A percentile compares a stretch with the other conserved stretches of the same genome.
Conservation (phyloP, 2,113 vertebrate genomes). For the Phyllostomus hastatus region DNA sequence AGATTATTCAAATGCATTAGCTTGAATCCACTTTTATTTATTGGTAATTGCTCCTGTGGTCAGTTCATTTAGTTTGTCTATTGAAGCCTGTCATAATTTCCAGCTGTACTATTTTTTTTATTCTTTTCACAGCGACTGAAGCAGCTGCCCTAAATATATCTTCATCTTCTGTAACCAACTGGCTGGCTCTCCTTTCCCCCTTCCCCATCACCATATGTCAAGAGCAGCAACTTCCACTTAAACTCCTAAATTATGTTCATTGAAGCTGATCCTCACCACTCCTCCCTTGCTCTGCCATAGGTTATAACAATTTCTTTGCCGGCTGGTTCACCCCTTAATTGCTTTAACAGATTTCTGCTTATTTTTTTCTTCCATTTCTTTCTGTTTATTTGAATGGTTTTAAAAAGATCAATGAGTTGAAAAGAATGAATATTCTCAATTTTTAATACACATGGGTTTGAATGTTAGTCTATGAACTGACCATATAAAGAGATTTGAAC, state of each 20-base stretch:
- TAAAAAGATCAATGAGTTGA: not conserved
- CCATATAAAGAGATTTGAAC: not conserved
- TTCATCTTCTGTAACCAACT: not conserved
- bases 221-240: not conserved
- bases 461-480: not conserved
- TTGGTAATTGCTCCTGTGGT: not conserved
- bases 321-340: not conserved
- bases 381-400: not conserved
- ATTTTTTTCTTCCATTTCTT: not conserved
- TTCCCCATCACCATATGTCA: not conserved
- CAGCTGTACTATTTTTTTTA: not conserved
- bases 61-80: not conserved
- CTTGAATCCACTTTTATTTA: not conserved
- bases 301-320: not conserved
- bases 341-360: not conserved
- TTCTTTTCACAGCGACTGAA: not conserved
- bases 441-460: not conserved
- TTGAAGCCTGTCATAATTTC: not conserved
- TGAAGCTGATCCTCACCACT: not conserved
- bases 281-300: not conserved
- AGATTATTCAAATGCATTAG: not conserved
- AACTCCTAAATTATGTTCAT: not conserved
- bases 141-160: not conserved
- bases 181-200: accelerated
- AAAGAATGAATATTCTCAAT: not conserved